These are phyloP conservation scores for Drosophila ogumai DNA, from an alignment of 1,140 invertebrate species.

Conservation along the genomic window DNA sequence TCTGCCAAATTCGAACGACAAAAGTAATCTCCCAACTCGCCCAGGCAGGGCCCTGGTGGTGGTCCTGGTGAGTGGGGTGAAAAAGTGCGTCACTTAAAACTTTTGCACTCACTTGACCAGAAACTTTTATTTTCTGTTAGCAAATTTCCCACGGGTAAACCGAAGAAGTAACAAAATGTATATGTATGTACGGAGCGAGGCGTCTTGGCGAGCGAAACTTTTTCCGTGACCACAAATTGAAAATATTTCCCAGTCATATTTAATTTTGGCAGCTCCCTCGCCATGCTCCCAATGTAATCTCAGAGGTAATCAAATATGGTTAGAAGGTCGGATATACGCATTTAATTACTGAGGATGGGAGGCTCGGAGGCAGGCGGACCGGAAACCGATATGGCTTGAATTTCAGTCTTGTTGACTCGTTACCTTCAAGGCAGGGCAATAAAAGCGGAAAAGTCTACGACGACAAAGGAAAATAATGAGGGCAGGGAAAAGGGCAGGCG, in stretches of 20 bases:
- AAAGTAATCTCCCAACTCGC: slow-evolving; percentile 43
- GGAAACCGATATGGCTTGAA: slow-evolving; percentile 54
- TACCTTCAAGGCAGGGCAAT: slow-evolving; percentile 52
- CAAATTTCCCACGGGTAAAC: slow-evolving; percentile 78
- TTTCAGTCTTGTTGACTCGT: slow-evolving; percentile 64
- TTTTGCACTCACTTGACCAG: slow-evolving; percentile 83
- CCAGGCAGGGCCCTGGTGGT: not conserved
- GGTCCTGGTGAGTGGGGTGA: slow-evolving; percentile 18
- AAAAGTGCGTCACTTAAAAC: slow-evolving; percentile 83
- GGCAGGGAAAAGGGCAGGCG: slow-evolving; percentile 10
- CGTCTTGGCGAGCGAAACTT: slow-evolving; percentile 53
- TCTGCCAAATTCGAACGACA: slow-evolving; percentile 58
- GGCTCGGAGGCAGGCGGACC: not conserved
- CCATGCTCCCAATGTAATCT: slow-evolving; percentile 41
- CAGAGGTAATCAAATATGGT: slow-evolving; percentile 71
- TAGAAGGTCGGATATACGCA: slow-evolving; percentile 27
- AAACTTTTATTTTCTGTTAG: slow-evolving; percentile 84
- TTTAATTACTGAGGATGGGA: slow-evolving; percentile 54
- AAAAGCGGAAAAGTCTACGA: slow-evolving; percentile 57
- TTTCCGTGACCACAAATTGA: slow-evolving; percentile 81
- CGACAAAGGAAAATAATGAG: slow-evolving; percentile 56
- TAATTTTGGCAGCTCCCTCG: slow-evolving; percentile 58
- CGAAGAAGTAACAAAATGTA: slow-evolving; percentile 62
- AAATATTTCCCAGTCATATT: slow-evolving; percentile 83
- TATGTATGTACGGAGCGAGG: slow-evolving; percentile 18